These are phyloP conservation scores for Drosophila sp. DNA, from an alignment of 1,140 invertebrate species.

Conservation along the genomic window DNA sequence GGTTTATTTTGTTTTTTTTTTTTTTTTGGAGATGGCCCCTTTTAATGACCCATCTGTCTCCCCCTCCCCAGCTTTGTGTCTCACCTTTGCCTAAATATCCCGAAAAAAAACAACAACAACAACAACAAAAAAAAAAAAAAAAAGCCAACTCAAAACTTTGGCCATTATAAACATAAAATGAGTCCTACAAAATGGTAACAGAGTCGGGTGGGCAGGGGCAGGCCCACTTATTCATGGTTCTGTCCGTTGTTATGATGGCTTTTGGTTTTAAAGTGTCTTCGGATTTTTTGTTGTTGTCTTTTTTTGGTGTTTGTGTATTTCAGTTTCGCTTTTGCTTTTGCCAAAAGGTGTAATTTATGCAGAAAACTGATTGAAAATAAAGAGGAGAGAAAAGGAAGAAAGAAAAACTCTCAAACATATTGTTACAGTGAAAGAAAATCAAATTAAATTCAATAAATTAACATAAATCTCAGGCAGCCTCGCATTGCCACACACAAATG, in stretches of 20 bases:
- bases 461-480: conserved; percentile 71
- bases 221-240: conserved; percentile 1
- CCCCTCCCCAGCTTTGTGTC: conserved; percentile 4
- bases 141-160: conserved; percentile 67
- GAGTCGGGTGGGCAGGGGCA: background rate
- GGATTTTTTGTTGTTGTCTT: conserved; percentile 21
- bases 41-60: conserved; percentile 30
- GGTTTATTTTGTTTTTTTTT: background rate
- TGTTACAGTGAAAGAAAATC: conserved; percentile 49
- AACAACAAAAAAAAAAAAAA: conserved; percentile 40
- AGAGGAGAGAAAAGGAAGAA: background rate
- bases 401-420: conserved; percentile 35
- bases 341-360: conserved; percentile 68
- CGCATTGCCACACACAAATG: conserved; percentile 43
- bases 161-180: conserved; percentile 74
- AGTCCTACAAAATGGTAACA: conserved; percentile 45
- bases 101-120: conserved; percentile 9
- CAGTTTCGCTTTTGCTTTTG: conserved; percentile 22
- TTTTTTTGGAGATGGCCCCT: conserved; percentile 28
- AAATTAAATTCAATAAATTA: conserved; percentile 79
- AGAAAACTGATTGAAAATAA: conserved; percentile 69
- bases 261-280: conserved; percentile 34
- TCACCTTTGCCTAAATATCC: conserved; percentile 55
- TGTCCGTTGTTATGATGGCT: conserved; percentile 6
- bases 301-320: conserved; percentile 6